Percentiles rank a stretch among this genome's conserved stretches.
Conservation (phyloP, 2,797 vertebrate genomes). For the Poeciliopsis presidionis region DNA sequence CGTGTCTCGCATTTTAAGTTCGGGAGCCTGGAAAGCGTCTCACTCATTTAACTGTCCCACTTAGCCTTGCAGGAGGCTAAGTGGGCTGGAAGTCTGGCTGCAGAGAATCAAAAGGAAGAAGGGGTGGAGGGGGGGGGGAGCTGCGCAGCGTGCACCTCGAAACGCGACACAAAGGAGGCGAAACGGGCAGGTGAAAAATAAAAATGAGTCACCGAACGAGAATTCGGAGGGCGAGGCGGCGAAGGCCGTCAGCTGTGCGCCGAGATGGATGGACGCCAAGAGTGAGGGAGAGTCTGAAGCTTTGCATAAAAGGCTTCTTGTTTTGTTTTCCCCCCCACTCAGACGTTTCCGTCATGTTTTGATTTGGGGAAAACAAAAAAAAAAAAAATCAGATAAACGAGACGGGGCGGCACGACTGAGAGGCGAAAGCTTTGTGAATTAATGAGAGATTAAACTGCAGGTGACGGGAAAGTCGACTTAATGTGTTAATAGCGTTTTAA, state of each 20-base stretch:
- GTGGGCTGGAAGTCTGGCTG: constrained; percentile 14
- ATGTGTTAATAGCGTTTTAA: constrained; percentile 10
- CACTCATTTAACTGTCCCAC: constrained; percentile 22
- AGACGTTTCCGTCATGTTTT: background rate
- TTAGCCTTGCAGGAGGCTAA: constrained; percentile 19
- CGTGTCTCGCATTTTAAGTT: background rate
- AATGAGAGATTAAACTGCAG: background rate
- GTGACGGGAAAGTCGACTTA: constrained; percentile 3
- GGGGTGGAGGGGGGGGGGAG: constrained; percentile 6
- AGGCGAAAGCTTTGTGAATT: constrained; percentile 25
- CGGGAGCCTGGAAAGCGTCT: constrained; percentile 14
- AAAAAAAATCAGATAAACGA: background rate
- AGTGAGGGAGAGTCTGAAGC: background rate
- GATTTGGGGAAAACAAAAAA: background rate
- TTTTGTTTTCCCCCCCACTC: constrained; percentile 1
- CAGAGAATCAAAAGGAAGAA: background rate
- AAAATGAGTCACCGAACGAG: constrained; percentile 4
- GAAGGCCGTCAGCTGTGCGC: constrained; percentile 13
- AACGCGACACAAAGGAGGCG: constrained; percentile 7
- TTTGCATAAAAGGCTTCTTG: constrained; percentile 11
- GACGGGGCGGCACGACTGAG: background rate
- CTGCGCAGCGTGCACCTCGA: constrained; percentile 14
- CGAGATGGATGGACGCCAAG: constrained; percentile 34
- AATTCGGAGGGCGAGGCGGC: background rate
- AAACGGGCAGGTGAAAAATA: background rate